A percentile compares a stretch with the other conserved stretches of the same genome.
These are phyloP conservation scores for Megaptera novaeangliae DNA, from an alignment of 2,113 vertebrate genomes.

Conservation along the genomic window DNA sequence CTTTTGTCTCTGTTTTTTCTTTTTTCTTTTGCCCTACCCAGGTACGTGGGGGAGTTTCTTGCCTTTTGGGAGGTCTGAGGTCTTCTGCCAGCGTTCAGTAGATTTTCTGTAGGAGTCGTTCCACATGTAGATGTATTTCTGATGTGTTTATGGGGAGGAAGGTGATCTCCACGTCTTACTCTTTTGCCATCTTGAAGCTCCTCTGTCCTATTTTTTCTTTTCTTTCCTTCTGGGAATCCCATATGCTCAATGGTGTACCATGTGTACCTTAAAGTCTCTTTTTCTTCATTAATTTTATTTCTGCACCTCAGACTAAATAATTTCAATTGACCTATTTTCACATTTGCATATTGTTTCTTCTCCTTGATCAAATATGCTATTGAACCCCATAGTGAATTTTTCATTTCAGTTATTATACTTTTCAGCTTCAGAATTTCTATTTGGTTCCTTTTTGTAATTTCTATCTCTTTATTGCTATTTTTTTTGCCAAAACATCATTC, in stretches of 20 bases:
- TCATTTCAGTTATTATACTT: neutral
- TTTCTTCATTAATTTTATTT: neutral
- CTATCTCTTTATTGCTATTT: neutral
- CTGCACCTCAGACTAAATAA: neutral
- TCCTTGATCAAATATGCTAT: neutral
- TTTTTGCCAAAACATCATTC: neutral
- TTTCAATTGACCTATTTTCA: neutral
- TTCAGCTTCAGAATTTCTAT: neutral
- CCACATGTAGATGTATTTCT: too few species aligned
- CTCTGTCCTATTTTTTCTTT: neutral
- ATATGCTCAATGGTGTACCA: neutral
- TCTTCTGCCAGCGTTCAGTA: too few species aligned
- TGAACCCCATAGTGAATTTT: neutral
- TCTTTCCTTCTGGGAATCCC: neutral
- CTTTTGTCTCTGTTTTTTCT: too few species aligned
- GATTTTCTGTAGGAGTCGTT: too few species aligned
- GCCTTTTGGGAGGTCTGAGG: too few species aligned
- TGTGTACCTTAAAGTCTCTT: neutral
- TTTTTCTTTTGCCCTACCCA: too few species aligned
- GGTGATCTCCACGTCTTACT: too few species aligned
- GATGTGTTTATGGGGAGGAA: too few species aligned
- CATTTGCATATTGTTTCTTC: neutral
- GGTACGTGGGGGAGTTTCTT: too few species aligned
- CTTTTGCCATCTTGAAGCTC: too few species aligned
- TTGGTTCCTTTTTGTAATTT: neutral